Evolutionary conservation across 2,797 vertebrate genomes (phyloP).

Genomic region (Sebastiscus albofasciatus): DNA sequence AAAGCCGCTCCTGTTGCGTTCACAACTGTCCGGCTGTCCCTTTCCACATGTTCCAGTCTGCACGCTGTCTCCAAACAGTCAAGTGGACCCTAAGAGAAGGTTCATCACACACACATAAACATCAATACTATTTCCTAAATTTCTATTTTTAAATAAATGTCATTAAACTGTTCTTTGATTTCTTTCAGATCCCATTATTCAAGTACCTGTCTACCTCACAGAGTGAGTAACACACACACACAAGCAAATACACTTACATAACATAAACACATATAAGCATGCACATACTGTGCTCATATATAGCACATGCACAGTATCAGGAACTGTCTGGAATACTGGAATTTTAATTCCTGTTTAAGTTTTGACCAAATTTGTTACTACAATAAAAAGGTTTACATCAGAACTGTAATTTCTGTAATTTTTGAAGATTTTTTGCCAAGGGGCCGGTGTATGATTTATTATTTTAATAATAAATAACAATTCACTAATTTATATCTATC

Average conservation of each 20-base stretch:
- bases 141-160: neutral
- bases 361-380: too few relatives aligned
- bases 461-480: too few relatives aligned
- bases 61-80: conserved; percentile 93
- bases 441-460: too few relatives aligned
- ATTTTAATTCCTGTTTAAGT: too few relatives aligned
- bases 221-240: conserved; percentile 86
- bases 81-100: conserved; percentile 95
- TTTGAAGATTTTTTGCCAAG: too few relatives aligned
- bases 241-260: neutral
- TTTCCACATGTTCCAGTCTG: conserved; percentile 87
- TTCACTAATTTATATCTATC: too few relatives aligned
- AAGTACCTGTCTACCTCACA: conserved; percentile 89
- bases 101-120: conserved; percentile 59
- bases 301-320: too few relatives aligned
- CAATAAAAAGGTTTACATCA: too few relatives aligned
- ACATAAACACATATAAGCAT: neutral
- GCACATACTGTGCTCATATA: neutral
- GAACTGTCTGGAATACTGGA: too few relatives aligned
- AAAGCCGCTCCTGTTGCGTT: conserved; percentile 49
- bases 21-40: conserved; percentile 42
- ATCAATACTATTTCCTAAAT: neutral
- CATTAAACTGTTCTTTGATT: neutral
- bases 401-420: too few relatives aligned
- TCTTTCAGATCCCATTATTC: conserved; percentile 92